Conservation (phyloP, 2,113 vertebrate species). For the Aviceda subcristata region DNA sequence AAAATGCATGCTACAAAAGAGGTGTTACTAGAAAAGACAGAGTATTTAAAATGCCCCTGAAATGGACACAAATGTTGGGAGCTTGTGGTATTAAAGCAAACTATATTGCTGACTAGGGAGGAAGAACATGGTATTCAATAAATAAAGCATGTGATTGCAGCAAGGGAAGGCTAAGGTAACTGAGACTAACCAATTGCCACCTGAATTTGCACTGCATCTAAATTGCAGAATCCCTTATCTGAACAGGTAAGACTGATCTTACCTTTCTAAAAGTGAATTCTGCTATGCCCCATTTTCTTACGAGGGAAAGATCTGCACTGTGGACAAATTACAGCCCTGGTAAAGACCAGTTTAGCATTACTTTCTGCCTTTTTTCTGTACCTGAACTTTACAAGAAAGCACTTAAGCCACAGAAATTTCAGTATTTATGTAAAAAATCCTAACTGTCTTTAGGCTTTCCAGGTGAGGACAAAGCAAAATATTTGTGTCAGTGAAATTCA, state of each 20-base stretch:
- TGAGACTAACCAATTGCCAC: not conserved
- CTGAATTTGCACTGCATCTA: not conserved
- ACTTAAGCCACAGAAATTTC: not conserved
- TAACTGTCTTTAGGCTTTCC: not conserved
- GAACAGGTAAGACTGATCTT: not conserved
- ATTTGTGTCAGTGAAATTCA: not conserved
- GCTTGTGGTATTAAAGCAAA: not conserved
- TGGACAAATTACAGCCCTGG: too few relatives aligned
- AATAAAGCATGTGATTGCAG: not conserved
- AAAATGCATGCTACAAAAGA: not conserved
- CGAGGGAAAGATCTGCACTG: accelerated
- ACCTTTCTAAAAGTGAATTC: not conserved
- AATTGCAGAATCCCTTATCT: not conserved
- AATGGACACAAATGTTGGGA: not conserved
- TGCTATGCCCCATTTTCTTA: not conserved
- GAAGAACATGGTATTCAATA: not conserved
- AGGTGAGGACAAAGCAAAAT: not conserved
- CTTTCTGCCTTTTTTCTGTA: not conserved
- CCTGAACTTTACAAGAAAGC: not conserved
- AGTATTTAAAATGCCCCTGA: not conserved
- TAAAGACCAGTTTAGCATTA: not conserved
- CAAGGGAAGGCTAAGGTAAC: not conserved
- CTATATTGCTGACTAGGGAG: not conserved
- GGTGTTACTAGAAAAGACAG: not conserved
- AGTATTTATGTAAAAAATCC: not conserved